Evolutionary conservation across 2,888 invertebrate genomes (phyloP).

Genomic region (Tetranychus piercei): DNA sequence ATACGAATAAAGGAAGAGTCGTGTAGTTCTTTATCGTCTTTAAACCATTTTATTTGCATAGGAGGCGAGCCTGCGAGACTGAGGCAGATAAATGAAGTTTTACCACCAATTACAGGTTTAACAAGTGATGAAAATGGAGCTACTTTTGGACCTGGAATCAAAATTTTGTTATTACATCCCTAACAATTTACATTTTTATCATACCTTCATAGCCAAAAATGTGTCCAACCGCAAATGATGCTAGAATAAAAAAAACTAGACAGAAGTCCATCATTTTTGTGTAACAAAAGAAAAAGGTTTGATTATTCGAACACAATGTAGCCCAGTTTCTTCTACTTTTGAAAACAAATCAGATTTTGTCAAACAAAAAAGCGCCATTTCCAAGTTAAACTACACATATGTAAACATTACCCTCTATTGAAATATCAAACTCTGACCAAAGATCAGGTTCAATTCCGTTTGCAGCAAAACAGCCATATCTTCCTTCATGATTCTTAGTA

Average conservation of each 20-base stretch:
- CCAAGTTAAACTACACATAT: neutral
- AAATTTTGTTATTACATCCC: neutral
- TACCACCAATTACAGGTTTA: neutral
- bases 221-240: neutral
- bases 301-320: neutral
- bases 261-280: neutral
- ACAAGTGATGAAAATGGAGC: neutral
- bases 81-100: neutral
- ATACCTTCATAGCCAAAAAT: neutral
- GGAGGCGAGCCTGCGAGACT: constrained; percentile 25
- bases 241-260: too few relatives aligned
- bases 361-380: neutral
- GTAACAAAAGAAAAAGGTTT: too few relatives aligned
- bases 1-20: constrained; percentile 12
- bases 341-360: neutral
- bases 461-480: neutral
- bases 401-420: neutral
- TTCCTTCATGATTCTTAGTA: neutral
- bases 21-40: constrained; percentile 28
- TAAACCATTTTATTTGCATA: constrained; percentile 29
- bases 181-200: neutral
- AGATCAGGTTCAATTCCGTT: neutral
- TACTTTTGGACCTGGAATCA: neutral
- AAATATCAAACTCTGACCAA: neutral
- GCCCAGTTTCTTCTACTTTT: neutral